A percentile compares a stretch with the other conserved stretches of the same genome.
These are phyloP conservation scores for Blastobasis lacticolella DNA, from an alignment of 2,888 invertebrate species.

Conservation along the genomic window DNA sequence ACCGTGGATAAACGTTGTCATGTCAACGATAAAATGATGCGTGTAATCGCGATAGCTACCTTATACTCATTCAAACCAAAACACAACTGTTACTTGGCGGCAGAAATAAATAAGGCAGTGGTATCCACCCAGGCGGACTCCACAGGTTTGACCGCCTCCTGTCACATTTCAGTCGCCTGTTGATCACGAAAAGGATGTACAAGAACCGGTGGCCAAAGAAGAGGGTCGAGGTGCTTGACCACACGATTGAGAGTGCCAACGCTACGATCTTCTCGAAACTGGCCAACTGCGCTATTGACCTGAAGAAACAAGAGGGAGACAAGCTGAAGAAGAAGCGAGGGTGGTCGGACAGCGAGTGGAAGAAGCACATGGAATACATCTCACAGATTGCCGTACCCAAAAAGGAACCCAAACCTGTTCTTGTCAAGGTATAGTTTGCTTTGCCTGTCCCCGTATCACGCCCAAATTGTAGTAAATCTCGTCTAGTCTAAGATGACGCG, in stretches of 20 bases:
- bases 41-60: no score
- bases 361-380: conserved; percentile 64
- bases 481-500: no score
- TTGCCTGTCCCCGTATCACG: no score
- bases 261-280: conserved; percentile 51
- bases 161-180: conserved; percentile 36
- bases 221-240: conserved; percentile 45
- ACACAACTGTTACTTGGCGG: no score
- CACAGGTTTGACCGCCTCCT: neutral
- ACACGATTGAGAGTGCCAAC: conserved; percentile 53
- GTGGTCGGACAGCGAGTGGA: conserved; percentile 60
- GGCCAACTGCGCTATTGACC: conserved; percentile 48
- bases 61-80: no score
- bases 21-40: no score
- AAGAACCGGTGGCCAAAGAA: conserved; percentile 40
- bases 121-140: neutral
- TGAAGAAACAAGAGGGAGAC: conserved; percentile 44
- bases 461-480: no score
- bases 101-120: no score
- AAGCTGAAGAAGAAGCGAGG: conserved; percentile 47
- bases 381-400: conserved; percentile 46
- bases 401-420: conserved; percentile 29
- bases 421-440: conserved; percentile 27
- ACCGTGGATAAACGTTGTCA: no score
- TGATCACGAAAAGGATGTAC: conserved; percentile 41